phyloP scores from a whole-genome alignment of 2,113 vertebrate genomes.

The Rhineura floridana region DNA sequence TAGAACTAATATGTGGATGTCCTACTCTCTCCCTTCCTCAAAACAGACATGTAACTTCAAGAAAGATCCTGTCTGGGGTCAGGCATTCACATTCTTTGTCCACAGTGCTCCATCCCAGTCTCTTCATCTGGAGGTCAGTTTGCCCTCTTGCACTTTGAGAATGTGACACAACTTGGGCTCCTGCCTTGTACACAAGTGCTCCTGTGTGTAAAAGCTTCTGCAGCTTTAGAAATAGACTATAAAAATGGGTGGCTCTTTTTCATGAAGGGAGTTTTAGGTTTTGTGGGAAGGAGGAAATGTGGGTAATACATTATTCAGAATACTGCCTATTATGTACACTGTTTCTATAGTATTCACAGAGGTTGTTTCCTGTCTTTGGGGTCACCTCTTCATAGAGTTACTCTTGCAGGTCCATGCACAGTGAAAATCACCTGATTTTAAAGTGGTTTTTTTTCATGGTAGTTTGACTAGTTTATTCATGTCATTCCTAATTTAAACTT shows the following conservation, averaged over 20 bases:
- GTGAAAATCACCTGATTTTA: not conserved
- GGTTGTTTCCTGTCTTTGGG: not conserved
- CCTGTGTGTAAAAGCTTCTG: not conserved
- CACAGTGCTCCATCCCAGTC: conserved; percentile 79
- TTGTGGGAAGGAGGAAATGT: not conserved
- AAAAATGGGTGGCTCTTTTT: not conserved
- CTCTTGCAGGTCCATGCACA: not conserved
- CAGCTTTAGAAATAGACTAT: not conserved
- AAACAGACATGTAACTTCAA: conserved; percentile 82
- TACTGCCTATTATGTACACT: not conserved
- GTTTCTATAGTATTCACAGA: not conserved
- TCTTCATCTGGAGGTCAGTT: conserved; percentile 85
- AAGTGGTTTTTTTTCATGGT: not conserved
- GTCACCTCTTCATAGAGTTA: not conserved
- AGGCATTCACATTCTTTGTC: conserved; percentile 95
- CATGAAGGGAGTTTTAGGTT: not conserved
- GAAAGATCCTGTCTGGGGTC: conserved; percentile 90
- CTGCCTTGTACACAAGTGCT: not conserved
- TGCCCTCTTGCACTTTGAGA: not conserved
- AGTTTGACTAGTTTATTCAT: not conserved
- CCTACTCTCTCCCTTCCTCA: not conserved
- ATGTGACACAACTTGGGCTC: not conserved
- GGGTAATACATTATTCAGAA: not conserved
- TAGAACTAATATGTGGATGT: not conserved
- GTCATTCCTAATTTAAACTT: not conserved